phyloP scores from a whole-genome alignment of 2,888 invertebrate species.

The Ectemnius continuus region DNA sequence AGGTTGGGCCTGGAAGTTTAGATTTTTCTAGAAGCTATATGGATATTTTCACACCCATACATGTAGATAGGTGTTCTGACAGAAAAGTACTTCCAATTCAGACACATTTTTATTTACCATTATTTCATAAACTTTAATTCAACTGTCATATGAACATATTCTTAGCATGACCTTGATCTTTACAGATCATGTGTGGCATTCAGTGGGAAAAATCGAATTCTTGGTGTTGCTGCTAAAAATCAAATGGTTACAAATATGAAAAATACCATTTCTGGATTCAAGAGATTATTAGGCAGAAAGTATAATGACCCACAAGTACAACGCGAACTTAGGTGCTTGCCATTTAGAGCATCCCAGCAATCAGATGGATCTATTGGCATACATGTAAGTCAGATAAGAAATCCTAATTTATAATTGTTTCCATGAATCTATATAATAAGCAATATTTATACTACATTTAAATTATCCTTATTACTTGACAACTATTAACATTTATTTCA shows the following conservation, averaged over 20 bases:
- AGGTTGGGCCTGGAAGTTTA: neutral
- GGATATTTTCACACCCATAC: neutral
- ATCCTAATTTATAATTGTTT: neutral
- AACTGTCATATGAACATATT: neutral
- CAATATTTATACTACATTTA: neutral
- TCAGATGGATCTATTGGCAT: conserved; percentile 91
- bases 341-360: conserved; percentile 88
- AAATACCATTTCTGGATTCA: conserved; percentile 96
- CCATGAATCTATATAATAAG: neutral
- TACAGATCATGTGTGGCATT: conserved; percentile 96
- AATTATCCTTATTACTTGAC: neutral
- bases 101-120: neutral
- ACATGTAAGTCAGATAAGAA: conserved; percentile 82
- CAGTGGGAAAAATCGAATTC: conserved; percentile 92
- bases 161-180: conserved; percentile 10
- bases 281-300: conserved; percentile 93
- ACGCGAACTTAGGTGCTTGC: conserved; percentile 88
- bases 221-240: conserved; percentile 98
- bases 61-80: neutral
- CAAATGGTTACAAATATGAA: conserved; percentile 98
- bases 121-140: neutral
- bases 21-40: conserved; percentile 33
- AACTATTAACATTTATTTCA: neutral
- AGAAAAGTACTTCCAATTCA: neutral
- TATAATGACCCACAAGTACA: conserved; percentile 93